These are phyloP conservation scores for Drosophila orena DNA, from an alignment of 1,140 invertebrate species.

Conservation along the genomic window DNA sequence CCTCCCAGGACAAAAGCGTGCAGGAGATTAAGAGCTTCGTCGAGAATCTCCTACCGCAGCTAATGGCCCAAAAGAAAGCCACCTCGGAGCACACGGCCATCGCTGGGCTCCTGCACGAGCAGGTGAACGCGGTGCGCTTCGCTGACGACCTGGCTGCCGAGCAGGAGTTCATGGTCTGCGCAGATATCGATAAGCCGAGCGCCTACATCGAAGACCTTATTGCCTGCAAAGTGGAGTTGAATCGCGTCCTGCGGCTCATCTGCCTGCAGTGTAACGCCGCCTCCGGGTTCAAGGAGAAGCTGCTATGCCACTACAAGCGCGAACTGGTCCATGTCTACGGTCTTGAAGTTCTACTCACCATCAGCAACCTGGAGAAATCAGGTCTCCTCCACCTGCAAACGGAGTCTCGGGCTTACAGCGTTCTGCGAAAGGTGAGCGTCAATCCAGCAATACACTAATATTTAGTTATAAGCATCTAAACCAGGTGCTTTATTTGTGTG, in stretches of 20 bases:
- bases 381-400: constrained; percentile 92
- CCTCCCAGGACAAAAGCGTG: constrained; percentile 94
- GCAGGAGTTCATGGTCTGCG: constrained; percentile 96
- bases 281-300: constrained; percentile 95
- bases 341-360: constrained; percentile 92
- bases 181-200: constrained; percentile 95
- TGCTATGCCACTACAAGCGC: constrained; percentile 96
- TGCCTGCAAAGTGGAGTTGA: constrained; percentile 91
- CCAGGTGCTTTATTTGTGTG: too few relatives aligned
- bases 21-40: constrained; percentile 98
- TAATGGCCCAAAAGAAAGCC: constrained; percentile 94
- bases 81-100: constrained; percentile 90
- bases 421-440: constrained; percentile 88
- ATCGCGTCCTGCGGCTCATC: constrained; percentile 94
- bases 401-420: constrained; percentile 89
- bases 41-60: constrained; percentile 91
- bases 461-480: too few relatives aligned
- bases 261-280: constrained; percentile 95
- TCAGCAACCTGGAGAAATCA: constrained; percentile 95
- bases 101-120: constrained; percentile 88
- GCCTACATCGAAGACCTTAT: constrained; percentile 96
- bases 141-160: constrained; percentile 88
- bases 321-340: constrained; percentile 97
- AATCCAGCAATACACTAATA: background rate
- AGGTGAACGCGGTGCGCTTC: constrained; percentile 86